Conservation (phyloP, 2,888 invertebrate species). For the Yponomeuta malinellus region DNA sequence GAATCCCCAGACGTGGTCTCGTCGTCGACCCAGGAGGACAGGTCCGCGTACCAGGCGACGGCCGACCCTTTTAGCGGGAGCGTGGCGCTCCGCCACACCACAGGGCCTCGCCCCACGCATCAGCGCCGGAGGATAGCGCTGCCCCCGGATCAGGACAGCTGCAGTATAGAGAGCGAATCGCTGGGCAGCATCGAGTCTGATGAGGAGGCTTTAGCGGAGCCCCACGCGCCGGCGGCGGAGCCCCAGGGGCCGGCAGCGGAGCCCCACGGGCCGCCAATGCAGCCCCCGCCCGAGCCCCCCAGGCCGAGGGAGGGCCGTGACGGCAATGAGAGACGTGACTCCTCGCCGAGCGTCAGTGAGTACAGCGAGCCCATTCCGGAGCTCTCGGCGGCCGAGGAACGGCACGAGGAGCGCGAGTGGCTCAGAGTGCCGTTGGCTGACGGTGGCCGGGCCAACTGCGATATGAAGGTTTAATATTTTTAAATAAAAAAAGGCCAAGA, state of each 20-base stretch:
- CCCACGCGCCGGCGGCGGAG: slow-evolving; percentile 11
- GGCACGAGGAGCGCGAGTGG: slow-evolving; percentile 84
- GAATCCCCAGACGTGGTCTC: slow-evolving; percentile 58
- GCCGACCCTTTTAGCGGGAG: slow-evolving; percentile 63
- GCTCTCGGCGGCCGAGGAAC: slow-evolving; percentile 84
- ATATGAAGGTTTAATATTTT: slow-evolving; percentile 92
- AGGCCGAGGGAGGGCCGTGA: neutral
- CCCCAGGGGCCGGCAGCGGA: neutral
- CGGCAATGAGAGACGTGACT: slow-evolving; percentile 27
- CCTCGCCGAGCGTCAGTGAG: slow-evolving; percentile 35
- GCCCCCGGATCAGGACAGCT: slow-evolving; percentile 49
- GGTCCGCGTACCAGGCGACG: slow-evolving; percentile 58
- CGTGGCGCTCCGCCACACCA: slow-evolving; percentile 51
- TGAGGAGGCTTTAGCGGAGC: slow-evolving; percentile 42
- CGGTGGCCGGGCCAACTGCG: slow-evolving; percentile 84
- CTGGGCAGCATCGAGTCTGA: slow-evolving; percentile 60
- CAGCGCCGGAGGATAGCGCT: slow-evolving; percentile 47
- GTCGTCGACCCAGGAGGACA: slow-evolving; percentile 56
- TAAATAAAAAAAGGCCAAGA: too few relatives aligned
- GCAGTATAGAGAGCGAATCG: slow-evolving; percentile 61
- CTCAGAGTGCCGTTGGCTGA: slow-evolving; percentile 81
- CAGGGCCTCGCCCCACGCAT: slow-evolving; percentile 20
- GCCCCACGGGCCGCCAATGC: neutral
- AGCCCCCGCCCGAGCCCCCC: neutral
- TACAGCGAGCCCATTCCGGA: slow-evolving; percentile 81